These are phyloP conservation scores for Chironomus striatipennis DNA, from an alignment of 1,140 invertebrate genomes.

Conservation along the genomic window DNA sequence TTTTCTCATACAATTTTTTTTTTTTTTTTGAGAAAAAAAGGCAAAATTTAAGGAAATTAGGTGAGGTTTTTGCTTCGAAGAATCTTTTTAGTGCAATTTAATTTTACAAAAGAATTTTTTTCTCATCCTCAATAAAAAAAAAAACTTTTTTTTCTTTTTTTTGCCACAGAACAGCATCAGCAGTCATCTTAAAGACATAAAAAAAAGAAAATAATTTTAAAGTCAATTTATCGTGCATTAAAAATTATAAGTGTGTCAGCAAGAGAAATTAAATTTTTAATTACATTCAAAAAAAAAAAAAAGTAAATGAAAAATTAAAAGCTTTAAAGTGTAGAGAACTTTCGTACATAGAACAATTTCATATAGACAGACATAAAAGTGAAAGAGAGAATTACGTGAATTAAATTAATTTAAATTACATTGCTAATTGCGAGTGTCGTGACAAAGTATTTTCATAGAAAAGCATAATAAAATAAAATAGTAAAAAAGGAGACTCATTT, in stretches of 20 bases:
- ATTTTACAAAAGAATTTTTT: neutral
- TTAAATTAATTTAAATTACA: conserved; percentile 22
- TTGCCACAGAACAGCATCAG: too few relatives aligned
- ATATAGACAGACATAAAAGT: neutral
- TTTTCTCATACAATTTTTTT: neutral
- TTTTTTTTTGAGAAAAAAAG: neutral
- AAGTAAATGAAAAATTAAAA: too few relatives aligned
- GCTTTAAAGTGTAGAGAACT: too few relatives aligned
- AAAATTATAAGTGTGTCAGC: conserved; percentile 14
- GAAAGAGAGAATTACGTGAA: neutral
- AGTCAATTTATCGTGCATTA: conserved; percentile 24
- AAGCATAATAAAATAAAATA: neutral
- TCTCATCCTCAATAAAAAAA: neutral
- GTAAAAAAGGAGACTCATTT: neutral
- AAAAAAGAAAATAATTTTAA: conserved; percentile 4
- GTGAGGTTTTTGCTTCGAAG: neutral
- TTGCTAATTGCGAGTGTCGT: conserved; percentile 20
- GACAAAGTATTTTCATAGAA: neutral
- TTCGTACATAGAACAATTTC: too few relatives aligned
- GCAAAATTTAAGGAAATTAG: too few relatives aligned
- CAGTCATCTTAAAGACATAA: neutral
- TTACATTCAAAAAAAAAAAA: neutral
- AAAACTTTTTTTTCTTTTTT: neutral
- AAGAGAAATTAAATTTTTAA: conserved; percentile 6
- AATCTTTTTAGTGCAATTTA: neutral